Conservation (phyloP, 2,797 vertebrate genomes). For the Erethizon dorsatum region DNA sequence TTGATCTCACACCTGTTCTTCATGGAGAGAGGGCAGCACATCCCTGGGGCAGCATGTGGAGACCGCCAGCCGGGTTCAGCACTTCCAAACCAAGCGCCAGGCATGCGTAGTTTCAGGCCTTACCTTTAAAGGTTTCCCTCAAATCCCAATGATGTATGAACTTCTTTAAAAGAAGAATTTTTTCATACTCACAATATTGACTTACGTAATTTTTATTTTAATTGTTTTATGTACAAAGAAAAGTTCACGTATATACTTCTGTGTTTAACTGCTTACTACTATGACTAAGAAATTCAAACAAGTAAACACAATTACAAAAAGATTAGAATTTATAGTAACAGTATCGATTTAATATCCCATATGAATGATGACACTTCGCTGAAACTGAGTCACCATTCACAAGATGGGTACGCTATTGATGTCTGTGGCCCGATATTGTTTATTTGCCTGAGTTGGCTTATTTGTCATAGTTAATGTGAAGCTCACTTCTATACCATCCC, state of each 20-base stretch:
- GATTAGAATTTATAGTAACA: neutral
- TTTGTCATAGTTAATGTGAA: neutral
- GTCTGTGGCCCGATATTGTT: neutral
- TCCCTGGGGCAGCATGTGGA: neutral
- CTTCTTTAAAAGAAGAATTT: neutral
- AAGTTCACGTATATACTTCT: neutral
- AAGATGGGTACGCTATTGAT: neutral
- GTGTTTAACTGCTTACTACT: neutral
- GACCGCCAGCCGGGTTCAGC: accelerated
- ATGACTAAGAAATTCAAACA: neutral
- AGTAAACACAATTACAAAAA: neutral
- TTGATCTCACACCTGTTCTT: neutral
- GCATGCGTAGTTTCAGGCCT: neutral
- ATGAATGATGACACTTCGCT: neutral
- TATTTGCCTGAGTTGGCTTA: neutral
- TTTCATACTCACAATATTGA: neutral
- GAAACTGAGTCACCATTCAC: neutral
- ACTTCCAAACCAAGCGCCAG: neutral
- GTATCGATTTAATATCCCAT: neutral
- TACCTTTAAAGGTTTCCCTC: neutral
- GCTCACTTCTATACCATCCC: neutral
- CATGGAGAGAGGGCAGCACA: neutral
- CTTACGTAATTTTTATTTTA: neutral
- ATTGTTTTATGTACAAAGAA: neutral
- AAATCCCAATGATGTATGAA: neutral